Evolutionary conservation across 2,888 invertebrate species (phyloP).

Genomic region (Pantelozetes paolii): DNA sequence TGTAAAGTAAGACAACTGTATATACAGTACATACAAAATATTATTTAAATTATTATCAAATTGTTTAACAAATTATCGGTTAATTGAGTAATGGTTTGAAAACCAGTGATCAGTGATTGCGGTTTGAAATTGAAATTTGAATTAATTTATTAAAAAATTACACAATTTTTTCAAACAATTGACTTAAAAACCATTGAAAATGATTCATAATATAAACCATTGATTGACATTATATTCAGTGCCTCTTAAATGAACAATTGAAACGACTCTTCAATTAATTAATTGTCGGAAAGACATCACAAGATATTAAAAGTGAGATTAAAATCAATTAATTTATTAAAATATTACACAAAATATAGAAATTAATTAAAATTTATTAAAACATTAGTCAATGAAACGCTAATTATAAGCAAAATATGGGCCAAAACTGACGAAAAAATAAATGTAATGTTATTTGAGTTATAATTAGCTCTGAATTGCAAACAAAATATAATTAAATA

Average conservation of each 20-base stretch:
- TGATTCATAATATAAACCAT: background rate
- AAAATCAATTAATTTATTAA: background rate
- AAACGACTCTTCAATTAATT: background rate
- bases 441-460: background rate
- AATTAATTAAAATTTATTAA: background rate
- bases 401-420: background rate
- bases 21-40: background rate
- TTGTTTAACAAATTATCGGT: too few relatives aligned
- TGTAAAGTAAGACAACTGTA: slow-evolving; percentile 1
- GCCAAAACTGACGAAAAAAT: background rate
- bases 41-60: background rate
- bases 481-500: background rate
- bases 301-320: slow-evolving; percentile 5
- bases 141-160: background rate
- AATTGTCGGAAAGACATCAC: slow-evolving; percentile 3
- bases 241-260: slow-evolving; percentile 13
- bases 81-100: background rate
- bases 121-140: background rate
- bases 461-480: background rate
- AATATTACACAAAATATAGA: background rate
- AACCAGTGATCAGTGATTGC: slow-evolving; percentile 9
- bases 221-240: slow-evolving; percentile 13
- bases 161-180: background rate
- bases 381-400: background rate
- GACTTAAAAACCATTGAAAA: slow-evolving; percentile 12